These are phyloP conservation scores for Taphrorychus bicolor DNA, from an alignment of 2,888 invertebrate species.

Conservation along the genomic window DNA sequence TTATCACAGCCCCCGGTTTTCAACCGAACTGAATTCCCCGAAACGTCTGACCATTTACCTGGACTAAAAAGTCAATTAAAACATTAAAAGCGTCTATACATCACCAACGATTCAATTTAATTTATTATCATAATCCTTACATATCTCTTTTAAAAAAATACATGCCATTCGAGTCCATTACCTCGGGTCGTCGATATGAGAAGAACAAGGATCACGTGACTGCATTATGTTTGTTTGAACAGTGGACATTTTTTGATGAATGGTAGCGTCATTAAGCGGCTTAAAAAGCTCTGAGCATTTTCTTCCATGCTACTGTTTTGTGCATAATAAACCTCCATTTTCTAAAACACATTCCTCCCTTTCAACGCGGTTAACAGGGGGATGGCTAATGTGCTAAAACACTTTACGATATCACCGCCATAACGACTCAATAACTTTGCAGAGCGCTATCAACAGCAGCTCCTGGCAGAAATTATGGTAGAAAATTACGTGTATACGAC, in stretches of 20 bases:
- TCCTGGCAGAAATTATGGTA: slow-evolving; percentile 21
- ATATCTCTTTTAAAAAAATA: slow-evolving; percentile 21
- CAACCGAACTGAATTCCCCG: slow-evolving; percentile 2
- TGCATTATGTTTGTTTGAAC: not conserved
- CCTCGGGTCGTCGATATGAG: slow-evolving; percentile 16
- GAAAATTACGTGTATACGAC: slow-evolving; percentile 24
- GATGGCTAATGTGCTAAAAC: slow-evolving; percentile 52
- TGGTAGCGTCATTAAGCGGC: not conserved
- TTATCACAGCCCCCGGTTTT: slow-evolving; percentile 6
- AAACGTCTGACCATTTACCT: slow-evolving; percentile 14
- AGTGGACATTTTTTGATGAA: not conserved
- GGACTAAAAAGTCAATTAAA: slow-evolving; percentile 16
- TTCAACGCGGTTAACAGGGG: slow-evolving; percentile 46
- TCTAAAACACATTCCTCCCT: slow-evolving; percentile 2
- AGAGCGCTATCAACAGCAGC: slow-evolving; percentile 36
- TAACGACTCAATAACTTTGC: slow-evolving; percentile 54
- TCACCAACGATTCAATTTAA: slow-evolving; percentile 24
- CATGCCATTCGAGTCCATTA: slow-evolving; percentile 17
- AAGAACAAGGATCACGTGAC: slow-evolving; percentile 4
- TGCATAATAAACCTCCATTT: not conserved
- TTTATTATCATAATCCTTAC: slow-evolving; percentile 23
- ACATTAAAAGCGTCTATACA: slow-evolving; percentile 23
- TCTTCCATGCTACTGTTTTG: not conserved
- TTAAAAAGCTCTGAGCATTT: too few relatives aligned
- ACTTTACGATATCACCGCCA: slow-evolving; percentile 53